Conservation (phyloP, 2,113 vertebrate species). For the Cromileptes altivelis region DNA sequence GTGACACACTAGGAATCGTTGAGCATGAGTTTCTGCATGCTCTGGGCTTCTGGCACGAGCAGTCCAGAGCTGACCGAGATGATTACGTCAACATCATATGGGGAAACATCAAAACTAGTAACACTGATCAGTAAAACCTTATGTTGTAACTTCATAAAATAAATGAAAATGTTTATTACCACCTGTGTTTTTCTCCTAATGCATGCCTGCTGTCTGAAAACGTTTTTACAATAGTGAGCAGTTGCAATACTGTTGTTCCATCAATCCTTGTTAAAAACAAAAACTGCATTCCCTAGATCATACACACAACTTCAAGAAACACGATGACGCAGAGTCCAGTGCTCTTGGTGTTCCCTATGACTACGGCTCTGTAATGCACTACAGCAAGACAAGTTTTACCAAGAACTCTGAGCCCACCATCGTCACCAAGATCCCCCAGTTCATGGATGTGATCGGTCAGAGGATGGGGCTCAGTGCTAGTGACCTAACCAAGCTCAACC, state of each 20-base stretch:
- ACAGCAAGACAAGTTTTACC: slow-evolving; percentile 89
- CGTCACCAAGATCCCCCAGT: slow-evolving; percentile 88
- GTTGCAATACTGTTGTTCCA: too few relatives aligned
- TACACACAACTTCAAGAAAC: slow-evolving; percentile 88
- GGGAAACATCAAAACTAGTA: slow-evolving; percentile 89
- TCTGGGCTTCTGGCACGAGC: slow-evolving; percentile 94
- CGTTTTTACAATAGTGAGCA: not conserved
- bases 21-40: slow-evolving; percentile 93
- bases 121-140: not conserved
- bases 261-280: too few relatives aligned
- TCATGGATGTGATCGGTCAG: slow-evolving; percentile 91
- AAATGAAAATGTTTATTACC: not conserved
- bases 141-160: too few relatives aligned
- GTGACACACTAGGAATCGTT: slow-evolving; percentile 88
- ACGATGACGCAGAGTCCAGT: slow-evolving; percentile 83
- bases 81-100: slow-evolving; percentile 90
- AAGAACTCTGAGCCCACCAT: slow-evolving; percentile 88
- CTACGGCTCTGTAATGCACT: slow-evolving; percentile 94
- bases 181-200: not conserved
- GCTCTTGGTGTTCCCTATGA: slow-evolving; percentile 91
- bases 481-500: slow-evolving; percentile 90
- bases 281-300: slow-evolving; percentile 78
- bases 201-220: not conserved
- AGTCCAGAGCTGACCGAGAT: slow-evolving; percentile 90
- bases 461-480: slow-evolving; percentile 91